Base-by-base conservation (phyloP, 2,888 invertebrate genomes). In the Mycalesis mineus region DNA sequence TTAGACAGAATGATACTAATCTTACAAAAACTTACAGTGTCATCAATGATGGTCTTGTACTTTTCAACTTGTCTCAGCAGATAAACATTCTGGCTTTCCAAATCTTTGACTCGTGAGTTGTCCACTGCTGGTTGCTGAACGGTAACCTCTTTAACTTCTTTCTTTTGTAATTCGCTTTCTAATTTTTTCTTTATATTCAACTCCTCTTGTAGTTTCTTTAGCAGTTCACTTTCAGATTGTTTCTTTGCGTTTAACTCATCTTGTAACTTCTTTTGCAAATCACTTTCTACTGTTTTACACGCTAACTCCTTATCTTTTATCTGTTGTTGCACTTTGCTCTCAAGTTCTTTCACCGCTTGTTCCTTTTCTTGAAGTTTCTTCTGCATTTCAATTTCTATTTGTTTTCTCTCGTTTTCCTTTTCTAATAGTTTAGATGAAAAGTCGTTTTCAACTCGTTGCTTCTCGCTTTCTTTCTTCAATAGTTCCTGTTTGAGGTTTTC, bases 11-110 rank as follows among this genome's bases (percentile, higher is more conserved):
- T 17, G n/a, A 1, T 9, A 36, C 17, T 36, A 37, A 6, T 14
- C 22, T 22, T 39, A 33, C n/a, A 40, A 15, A 29, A 58, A 90
- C 92, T 91, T 78, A 95, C 95, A 67, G 95, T 95, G 74, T 95
- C 94, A 66, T 93, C 92, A 64, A 96, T 94, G 67, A 95, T 92
- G 72, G 87, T 91, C 82, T 95, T 94, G 75, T 95, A 95, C 78
- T 94, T 92, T 63, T 91, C 91, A 50, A 94, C 92, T 73, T 92
- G 90, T 42, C 85, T 86, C 71, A 93, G 93, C 66, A 95, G 82
- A 66, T 92, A 92, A 68, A 91, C 90, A 75, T 93, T 94, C 74
- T 94, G 91, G 66, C 89, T 82, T 59, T 84, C 78, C 59, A 93
- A 77, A 37, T 93, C 92, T 51, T 80, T 72, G 61, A 91, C 62